Conservation (phyloP, 2,888 invertebrate species). For the Eledone cirrhosa region DNA sequence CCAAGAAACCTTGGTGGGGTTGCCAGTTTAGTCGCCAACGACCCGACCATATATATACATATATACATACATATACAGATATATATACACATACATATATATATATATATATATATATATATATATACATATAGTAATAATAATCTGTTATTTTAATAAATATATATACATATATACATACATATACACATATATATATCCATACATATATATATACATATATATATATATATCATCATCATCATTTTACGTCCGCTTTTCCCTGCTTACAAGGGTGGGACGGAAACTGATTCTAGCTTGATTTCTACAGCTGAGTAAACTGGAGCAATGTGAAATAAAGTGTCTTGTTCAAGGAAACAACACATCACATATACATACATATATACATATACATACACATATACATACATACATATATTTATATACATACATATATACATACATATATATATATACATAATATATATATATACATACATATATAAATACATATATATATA, state of each 20-base stretch:
- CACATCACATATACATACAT: neutral
- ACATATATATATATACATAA: neutral
- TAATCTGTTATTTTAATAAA: no score
- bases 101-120: neutral
- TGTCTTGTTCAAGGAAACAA: no score
- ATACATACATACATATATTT: neutral
- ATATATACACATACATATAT: neutral
- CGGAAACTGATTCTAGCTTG: no score
- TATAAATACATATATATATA: neutral
- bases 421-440: neutral
- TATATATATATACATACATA: no score
- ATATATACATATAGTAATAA: neutral
- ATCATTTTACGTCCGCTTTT: no score
- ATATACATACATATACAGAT: neutral
- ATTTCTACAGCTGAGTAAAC: no score
- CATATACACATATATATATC: neutral
- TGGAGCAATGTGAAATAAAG: no score
- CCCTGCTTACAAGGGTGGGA: no score
- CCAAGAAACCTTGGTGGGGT: no score
- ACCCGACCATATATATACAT: no score
- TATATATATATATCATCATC: no score
- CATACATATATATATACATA: neutral
- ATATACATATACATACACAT: neutral
- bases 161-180: neutral
- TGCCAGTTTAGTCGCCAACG: no score